These are phyloP conservation scores for Coelopa pilipes DNA, from an alignment of 2,888 invertebrate species.

Conservation along the genomic window DNA sequence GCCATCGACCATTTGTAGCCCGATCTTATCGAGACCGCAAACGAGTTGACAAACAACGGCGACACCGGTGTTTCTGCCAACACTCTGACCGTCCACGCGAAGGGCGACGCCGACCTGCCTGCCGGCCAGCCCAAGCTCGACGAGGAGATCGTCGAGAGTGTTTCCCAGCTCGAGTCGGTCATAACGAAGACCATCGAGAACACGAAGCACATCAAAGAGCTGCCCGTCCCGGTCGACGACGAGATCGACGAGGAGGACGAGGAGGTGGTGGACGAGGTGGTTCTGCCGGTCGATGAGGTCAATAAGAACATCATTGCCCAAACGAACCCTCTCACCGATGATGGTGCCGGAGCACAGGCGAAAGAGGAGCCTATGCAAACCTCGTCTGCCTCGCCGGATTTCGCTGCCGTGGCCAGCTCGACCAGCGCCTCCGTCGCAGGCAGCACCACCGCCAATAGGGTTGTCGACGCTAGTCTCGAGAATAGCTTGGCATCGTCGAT, in stretches of 20 bases:
- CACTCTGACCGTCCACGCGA: slow-evolving; percentile 1
- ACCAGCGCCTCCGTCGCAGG: slow-evolving; percentile 11
- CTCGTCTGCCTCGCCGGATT: background rate
- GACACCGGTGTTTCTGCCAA: slow-evolving; percentile 7
- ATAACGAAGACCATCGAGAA: slow-evolving; percentile 67
- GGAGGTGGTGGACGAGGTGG: slow-evolving; percentile 33
- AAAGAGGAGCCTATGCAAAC: background rate
- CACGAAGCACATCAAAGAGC: slow-evolving; percentile 64
- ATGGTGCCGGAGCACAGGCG: background rate
- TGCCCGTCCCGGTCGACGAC: slow-evolving; percentile 53
- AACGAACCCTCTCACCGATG: too few relatives aligned
- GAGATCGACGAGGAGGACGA: slow-evolving; percentile 46
- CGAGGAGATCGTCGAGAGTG: slow-evolving; percentile 64
- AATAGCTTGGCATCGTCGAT: slow-evolving; percentile 26
- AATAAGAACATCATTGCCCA: background rate
- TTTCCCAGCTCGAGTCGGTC: slow-evolving; percentile 65
- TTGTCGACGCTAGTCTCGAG: slow-evolving; percentile 9
- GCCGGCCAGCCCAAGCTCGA: slow-evolving; percentile 46
- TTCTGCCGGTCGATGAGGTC: slow-evolving; percentile 7
- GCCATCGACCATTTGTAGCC: slow-evolving; percentile 39
- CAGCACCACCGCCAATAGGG: background rate
- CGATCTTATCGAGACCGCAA: slow-evolving; percentile 44
- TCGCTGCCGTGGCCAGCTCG: background rate
- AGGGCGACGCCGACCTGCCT: slow-evolving; percentile 37
- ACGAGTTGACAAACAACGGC: slow-evolving; percentile 35